Evolutionary conservation across 2,797 vertebrate genomes (phyloP).

Genomic region (Clarias laeviceps): DNA sequence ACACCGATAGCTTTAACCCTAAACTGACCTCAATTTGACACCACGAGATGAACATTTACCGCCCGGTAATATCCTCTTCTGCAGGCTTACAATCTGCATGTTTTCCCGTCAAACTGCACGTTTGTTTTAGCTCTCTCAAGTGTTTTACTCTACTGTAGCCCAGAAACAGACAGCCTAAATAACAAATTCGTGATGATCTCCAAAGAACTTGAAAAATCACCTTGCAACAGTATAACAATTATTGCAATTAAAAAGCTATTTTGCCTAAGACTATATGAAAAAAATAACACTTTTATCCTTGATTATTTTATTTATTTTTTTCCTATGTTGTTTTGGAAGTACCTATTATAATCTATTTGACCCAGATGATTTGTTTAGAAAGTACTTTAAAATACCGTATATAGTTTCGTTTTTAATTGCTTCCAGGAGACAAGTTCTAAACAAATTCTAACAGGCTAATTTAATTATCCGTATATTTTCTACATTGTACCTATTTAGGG

Average conservation of each 20-base stretch:
- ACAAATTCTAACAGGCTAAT: not conserved
- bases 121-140: slow-evolving; percentile 34
- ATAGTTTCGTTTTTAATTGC: not conserved
- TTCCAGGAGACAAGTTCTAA: not conserved
- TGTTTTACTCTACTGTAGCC: slow-evolving; percentile 16
- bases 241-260: not conserved
- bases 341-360: not conserved
- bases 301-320: not conserved
- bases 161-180: slow-evolving; percentile 11
- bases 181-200: not conserved
- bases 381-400: not conserved
- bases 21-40: slow-evolving; percentile 98
- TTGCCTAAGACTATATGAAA: not conserved
- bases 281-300: not conserved
- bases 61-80: slow-evolving; percentile 93
- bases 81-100: slow-evolving; percentile 73
- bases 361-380: not conserved
- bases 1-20: slow-evolving; percentile 98
- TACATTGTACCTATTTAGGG: not conserved
- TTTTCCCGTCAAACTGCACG: slow-evolving; percentile 53
- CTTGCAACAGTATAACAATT: not conserved
- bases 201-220: not conserved
- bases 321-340: not conserved
- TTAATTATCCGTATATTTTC: not conserved
- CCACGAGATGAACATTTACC: slow-evolving; percentile 96